These are phyloP conservation scores for Austrofundulus limnaeus DNA, from an alignment of 2,113 vertebrate genomes.

Conservation along the genomic window DNA sequence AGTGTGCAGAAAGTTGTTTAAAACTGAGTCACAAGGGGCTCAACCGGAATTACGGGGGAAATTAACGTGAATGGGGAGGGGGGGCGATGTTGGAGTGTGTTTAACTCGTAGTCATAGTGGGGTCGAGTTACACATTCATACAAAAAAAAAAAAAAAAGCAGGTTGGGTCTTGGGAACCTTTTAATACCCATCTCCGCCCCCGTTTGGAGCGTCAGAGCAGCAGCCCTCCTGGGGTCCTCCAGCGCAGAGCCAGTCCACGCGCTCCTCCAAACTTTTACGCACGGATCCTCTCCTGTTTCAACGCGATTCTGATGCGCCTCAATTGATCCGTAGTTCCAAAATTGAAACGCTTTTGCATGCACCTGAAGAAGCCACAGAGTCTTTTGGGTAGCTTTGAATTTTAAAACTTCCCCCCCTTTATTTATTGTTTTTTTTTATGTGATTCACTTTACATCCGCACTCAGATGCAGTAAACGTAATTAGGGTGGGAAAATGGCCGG, in stretches of 20 bases:
- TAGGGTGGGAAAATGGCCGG: conserved; percentile 52
- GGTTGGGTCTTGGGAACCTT: conserved; percentile 71
- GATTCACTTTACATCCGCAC: conserved; percentile 32
- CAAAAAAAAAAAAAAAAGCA: conserved; percentile 43
- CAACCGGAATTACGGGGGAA: conserved; percentile 16
- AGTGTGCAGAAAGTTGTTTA: conserved; percentile 34
- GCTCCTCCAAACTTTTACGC: conserved; percentile 71
- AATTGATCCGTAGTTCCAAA: conserved; percentile 31
- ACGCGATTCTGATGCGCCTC: conserved; percentile 40
- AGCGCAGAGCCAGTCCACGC: conserved; percentile 55
- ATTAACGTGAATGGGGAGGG: conserved; percentile 16
- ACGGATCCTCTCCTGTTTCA: conserved; percentile 62
- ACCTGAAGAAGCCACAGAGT: conserved; percentile 16
- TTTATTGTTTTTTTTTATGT: conserved; percentile 8
- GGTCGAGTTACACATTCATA: conserved; percentile 67
- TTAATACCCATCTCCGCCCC: conserved; percentile 77
- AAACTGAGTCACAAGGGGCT: conserved; percentile 36
- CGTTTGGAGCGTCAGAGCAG: conserved; percentile 66
- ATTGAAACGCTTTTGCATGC: conserved; percentile 9
- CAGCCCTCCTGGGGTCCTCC: conserved; percentile 69
- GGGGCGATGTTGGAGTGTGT: conserved; percentile 48
- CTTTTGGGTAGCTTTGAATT: conserved; percentile 26
- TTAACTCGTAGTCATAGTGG: conserved; percentile 64
- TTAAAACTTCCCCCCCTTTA: conserved; percentile 10
- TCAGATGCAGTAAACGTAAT: conserved; percentile 58